Conservation (phyloP, 2,797 vertebrate genomes). For the Aselliscus stoliczkanus region DNA sequence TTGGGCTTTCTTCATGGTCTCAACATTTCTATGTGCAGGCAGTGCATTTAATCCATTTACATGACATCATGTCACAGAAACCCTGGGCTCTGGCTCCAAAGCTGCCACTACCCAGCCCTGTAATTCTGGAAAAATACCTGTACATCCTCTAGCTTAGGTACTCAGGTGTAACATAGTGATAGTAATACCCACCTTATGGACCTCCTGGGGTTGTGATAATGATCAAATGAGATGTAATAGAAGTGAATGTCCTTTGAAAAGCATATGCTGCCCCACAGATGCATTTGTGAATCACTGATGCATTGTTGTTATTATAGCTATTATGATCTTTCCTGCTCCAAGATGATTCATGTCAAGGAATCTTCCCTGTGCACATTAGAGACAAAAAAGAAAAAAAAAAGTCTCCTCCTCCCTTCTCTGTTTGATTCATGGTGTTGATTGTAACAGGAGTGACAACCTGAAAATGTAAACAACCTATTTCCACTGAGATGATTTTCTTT, state of each 20-base stretch:
- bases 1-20: neutral
- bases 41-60: neutral
- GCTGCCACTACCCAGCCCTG: conserved; percentile 11
- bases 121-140: conserved; percentile 11
- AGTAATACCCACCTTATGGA: neutral
- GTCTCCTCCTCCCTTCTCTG: neutral
- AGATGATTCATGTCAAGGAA: conserved; percentile 18
- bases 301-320: conserved; percentile 39
- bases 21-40: neutral
- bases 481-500: conserved; percentile 30
- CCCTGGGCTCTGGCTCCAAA: neutral
- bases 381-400: neutral
- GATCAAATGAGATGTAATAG: conserved; percentile 38
- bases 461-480: conserved; percentile 60
- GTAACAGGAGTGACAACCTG: neutral
- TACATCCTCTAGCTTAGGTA: neutral
- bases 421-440: neutral
- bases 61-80: conserved; percentile 8
- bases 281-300: neutral
- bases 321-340: conserved; percentile 4
- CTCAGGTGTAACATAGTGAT: conserved; percentile 10
- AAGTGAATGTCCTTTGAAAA: conserved; percentile 39
- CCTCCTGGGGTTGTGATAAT: conserved; percentile 37
- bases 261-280: neutral
- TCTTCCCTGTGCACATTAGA: neutral